These are phyloP conservation scores for Serranochromis macrocephalus DNA, from an alignment of 2,113 vertebrate species.

Conservation along the genomic window DNA sequence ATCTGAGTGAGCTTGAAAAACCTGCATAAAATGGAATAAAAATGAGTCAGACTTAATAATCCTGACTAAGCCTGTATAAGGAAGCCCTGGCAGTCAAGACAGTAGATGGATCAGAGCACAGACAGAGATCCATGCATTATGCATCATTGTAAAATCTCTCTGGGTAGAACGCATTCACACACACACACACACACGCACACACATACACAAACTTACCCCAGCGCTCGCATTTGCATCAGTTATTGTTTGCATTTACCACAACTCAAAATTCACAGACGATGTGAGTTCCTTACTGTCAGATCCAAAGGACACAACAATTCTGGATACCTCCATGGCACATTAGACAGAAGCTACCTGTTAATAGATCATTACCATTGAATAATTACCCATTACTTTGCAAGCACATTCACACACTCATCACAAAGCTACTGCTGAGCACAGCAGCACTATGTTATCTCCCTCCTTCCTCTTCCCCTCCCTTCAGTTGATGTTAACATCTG, in stretches of 20 bases:
- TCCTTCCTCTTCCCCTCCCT: not conserved
- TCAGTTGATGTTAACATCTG: slow-evolving; percentile 28
- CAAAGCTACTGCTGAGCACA: slow-evolving; percentile 48
- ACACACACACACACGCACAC: not conserved
- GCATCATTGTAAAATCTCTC: slow-evolving; percentile 59
- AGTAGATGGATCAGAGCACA: slow-evolving; percentile 64
- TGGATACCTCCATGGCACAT: slow-evolving; percentile 4
- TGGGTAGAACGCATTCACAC: not conserved
- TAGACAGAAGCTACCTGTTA: slow-evolving; percentile 45
- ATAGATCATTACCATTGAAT: slow-evolving; percentile 62
- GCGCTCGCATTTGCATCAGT: slow-evolving; percentile 33
- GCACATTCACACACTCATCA: slow-evolving; percentile 35
- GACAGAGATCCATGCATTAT: slow-evolving; percentile 70
- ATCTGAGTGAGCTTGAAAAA: slow-evolving; percentile 56
- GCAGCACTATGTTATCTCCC: slow-evolving; percentile 26
- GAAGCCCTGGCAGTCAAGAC: slow-evolving; percentile 66
- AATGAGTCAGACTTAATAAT: slow-evolving; percentile 75
- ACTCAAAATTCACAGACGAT: not conserved
- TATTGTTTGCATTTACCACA: slow-evolving; percentile 40
- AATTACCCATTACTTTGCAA: slow-evolving; percentile 57
- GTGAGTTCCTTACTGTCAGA: not conserved
- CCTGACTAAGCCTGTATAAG: slow-evolving; percentile 65
- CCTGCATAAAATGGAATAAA: slow-evolving; percentile 62
- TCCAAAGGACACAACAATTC: not conserved
- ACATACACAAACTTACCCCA: not conserved